Evolutionary conservation across 1,140 invertebrate species (phyloP).

Genomic region (Geopemphigus sp.): DNA sequence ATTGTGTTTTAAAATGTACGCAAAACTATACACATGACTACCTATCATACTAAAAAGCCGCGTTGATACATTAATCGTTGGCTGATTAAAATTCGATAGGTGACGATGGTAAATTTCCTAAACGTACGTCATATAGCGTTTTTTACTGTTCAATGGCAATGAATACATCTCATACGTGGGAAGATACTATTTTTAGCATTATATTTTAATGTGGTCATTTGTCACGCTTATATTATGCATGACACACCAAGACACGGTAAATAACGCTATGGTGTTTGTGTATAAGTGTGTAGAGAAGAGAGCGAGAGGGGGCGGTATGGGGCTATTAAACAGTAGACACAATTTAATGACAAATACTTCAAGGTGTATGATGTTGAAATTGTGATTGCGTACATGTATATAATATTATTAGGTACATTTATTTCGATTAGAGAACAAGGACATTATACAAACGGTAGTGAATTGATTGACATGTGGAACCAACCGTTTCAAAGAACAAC

Average conservation of each 20-base stretch:
- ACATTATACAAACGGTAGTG: not conserved
- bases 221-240: not conserved
- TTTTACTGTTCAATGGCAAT: not conserved
- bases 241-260: not conserved
- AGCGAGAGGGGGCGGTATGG: too few species aligned
- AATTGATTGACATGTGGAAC: not conserved
- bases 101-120: not conserved
- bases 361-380: not conserved
- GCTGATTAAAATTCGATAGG: not conserved
- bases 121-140: not conserved
- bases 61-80: not conserved
- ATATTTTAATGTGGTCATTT: constrained; percentile 21
- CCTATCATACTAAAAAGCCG: not conserved
- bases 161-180: constrained; percentile 9
- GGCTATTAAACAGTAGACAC: not conserved
- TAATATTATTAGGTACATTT: not conserved
- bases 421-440: not conserved
- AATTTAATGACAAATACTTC: not conserved
- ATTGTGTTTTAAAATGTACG: not conserved
- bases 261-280: not conserved
- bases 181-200: not conserved
- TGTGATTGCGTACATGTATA: not conserved
- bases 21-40: not conserved
- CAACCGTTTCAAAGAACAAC: not conserved
- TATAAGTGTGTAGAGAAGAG: too few species aligned